Percentiles rank a stretch among this genome's conserved stretches.
Conservation (phyloP, 2,113 vertebrate species). For the Redunca redunca region DNA sequence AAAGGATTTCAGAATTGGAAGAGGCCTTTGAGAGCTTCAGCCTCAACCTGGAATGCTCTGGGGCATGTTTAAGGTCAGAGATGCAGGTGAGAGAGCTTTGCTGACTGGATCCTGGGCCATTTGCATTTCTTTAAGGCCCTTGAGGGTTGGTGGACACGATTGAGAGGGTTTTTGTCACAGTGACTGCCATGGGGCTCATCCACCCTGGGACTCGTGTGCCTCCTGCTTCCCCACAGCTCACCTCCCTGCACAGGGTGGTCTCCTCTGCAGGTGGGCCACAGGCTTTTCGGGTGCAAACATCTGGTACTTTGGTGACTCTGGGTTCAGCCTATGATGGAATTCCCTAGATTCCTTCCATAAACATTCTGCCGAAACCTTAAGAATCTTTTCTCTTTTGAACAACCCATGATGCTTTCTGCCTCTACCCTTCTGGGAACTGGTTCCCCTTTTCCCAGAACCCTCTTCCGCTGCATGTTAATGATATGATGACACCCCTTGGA, state of each 20-base stretch:
- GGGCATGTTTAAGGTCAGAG: neutral
- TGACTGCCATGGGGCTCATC: neutral
- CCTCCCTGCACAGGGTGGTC: neutral
- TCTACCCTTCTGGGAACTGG: neutral
- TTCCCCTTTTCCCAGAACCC: neutral
- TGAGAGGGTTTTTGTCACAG: neutral
- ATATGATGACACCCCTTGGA: neutral
- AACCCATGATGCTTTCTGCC: neutral
- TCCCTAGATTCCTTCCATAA: neutral
- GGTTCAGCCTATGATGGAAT: neutral
- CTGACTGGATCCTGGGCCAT: neutral
- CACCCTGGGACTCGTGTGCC: neutral
- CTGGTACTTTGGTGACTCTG: neutral
- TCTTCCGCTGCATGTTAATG: neutral
- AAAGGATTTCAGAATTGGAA: neutral
- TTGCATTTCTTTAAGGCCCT: neutral
- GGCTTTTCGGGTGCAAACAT: neutral
- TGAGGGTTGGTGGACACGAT: neutral
- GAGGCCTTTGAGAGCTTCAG: neutral
- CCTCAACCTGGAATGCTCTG: neutral
- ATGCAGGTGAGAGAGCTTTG: neutral
- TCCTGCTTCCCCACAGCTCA: neutral
- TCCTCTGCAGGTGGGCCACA: neutral
- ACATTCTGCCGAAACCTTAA: neutral
- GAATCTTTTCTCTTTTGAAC: neutral